Evolutionary conservation across 1,140 invertebrate genomes (phyloP).

Genomic region (Zaprionus nigranus): DNA sequence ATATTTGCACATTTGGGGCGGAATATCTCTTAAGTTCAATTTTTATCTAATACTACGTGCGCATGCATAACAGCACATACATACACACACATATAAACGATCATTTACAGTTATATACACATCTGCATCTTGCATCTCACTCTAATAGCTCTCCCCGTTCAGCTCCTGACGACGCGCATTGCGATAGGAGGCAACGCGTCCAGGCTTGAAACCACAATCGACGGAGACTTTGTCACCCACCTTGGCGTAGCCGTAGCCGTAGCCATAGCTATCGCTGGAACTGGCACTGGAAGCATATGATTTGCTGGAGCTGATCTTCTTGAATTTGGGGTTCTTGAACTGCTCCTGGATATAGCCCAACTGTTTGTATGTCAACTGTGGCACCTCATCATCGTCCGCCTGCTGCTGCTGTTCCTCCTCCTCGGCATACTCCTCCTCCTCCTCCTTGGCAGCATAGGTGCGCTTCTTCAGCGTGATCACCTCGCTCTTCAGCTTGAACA

Average conservation of each 20-base stretch:
- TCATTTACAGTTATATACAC: constrained; percentile 39
- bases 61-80: constrained; percentile 2
- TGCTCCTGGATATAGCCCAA: constrained; percentile 73
- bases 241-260: constrained; percentile 63
- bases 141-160: constrained; percentile 43
- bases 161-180: constrained; percentile 65
- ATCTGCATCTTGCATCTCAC: neutral
- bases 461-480: constrained; percentile 83
- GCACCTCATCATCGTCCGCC: constrained; percentile 44
- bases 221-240: constrained; percentile 62
- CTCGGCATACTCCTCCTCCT: constrained; percentile 67
- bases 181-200: constrained; percentile 66
- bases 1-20: neutral
- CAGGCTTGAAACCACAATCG: constrained; percentile 78
- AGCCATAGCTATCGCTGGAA: constrained; percentile 2
- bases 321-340: constrained; percentile 79
- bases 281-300: constrained; percentile 35
- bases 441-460: constrained; percentile 59
- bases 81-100: constrained; percentile 11
- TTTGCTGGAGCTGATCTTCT: constrained; percentile 43
- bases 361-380: constrained; percentile 74
- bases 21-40: neutral
- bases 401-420: constrained; percentile 60
- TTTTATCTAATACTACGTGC: constrained; percentile 1
- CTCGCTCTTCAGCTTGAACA: constrained; percentile 84